Percentiles rank a stretch among this genome's conserved stretches.
These are phyloP conservation scores for Eufriesea mexicana DNA, from an alignment of 1,140 invertebrate genomes.

Conservation along the genomic window DNA sequence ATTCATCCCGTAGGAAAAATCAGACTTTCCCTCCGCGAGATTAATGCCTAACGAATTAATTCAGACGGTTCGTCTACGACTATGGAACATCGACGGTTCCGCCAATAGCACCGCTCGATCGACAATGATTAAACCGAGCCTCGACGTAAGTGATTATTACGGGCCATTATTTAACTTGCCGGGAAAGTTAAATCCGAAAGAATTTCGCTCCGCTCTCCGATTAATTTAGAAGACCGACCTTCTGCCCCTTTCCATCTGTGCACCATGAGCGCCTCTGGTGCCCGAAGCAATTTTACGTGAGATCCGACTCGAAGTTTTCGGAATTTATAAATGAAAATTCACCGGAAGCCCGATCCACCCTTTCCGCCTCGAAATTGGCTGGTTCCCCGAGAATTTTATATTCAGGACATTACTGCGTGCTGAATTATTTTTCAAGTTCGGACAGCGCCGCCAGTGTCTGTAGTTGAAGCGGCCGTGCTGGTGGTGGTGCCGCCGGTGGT, in stretches of 20 bases:
- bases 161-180: background rate
- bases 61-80: too few species aligned
- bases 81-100: too few species aligned
- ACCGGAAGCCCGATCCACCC: constrained; percentile 2
- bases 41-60: too few species aligned
- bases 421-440: constrained; percentile 69
- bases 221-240: constrained; percentile 18
- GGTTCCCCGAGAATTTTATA: constrained; percentile 53
- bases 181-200: constrained; percentile 20
- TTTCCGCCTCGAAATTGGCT: constrained; percentile 43
- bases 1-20: too few species aligned
- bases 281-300: constrained; percentile 1
- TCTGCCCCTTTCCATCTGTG: background rate
- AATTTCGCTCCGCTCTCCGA: background rate
- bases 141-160: background rate
- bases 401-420: constrained; percentile 61
- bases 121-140: background rate
- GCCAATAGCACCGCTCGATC: constrained; percentile 2
- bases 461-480: background rate
- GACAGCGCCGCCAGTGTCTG: constrained; percentile 44
- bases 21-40: too few species aligned
- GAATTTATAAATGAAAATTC: constrained; percentile 54
- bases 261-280: background rate
- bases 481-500: constrained; percentile 33
- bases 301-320: constrained; percentile 22